Base-by-base conservation (phyloP, 1,140 invertebrate genomes). In the Elysia chlorotica region DNA sequence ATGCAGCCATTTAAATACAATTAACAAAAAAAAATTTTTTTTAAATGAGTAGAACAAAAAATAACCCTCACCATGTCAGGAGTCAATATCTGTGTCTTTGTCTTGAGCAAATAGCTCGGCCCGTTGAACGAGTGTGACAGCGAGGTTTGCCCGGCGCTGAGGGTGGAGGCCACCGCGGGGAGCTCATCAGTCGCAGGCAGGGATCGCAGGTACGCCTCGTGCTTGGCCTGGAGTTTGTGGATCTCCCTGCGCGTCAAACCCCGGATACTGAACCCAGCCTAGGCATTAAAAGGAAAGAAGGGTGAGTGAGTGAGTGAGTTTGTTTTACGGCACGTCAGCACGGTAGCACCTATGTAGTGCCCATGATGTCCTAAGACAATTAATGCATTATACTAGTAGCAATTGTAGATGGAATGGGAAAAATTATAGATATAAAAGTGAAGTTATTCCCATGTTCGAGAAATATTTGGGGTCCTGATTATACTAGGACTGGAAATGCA, bases 161-260 rank as follows among this genome's bases (percentile, higher is more conserved):
- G 69, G 25, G 23, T 36, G 3, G 69, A 38, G 1, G 54, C 59
- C 23, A 62, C 59, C n/a, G 25, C 38, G 4, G 57, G 59, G 5
- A 63, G n/a, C 21, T 6, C n/a, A 1, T 71, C 59, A 31, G 30
- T 38, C 41, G n/a, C 59, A 28, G 69, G 59, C 2, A 62, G 37
- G 30, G 19, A 21, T n/a, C n/a, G 23, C 1, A 71, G 35, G 37
- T 62, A 36, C 1, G 36, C 19, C 89, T 97, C 95, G 82, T 94
- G 95, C 88, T 95, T 93, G 76, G 96, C 90, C 88, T 95, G 95
- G 78, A 96, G 93, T 86, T 94, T 92, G 84, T 93, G 93, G 88
- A 98, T 96, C 90, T 96, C 95, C 84, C 93, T 92, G 81, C 94
- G 95, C 85, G 94, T 95, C 81, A 95, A 90, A 78, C 93, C 95